Evolutionary conservation across 2,888 invertebrate genomes (phyloP).

Genomic region (Siphonodentalium dalli): DNA sequence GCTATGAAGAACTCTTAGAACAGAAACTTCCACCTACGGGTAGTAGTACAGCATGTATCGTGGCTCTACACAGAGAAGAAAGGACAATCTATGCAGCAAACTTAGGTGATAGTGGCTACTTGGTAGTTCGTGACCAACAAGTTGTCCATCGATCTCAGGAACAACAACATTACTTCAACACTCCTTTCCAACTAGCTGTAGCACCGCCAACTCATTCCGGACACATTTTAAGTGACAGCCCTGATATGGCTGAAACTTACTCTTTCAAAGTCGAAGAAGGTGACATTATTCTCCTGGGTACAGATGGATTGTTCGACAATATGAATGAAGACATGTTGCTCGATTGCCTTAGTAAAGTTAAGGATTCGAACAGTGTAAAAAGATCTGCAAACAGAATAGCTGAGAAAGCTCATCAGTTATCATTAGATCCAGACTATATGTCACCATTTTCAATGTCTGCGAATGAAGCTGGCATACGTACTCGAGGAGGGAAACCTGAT

Average conservation of each 20-base stretch:
- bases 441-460: constrained; percentile 96
- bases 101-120: constrained; percentile 98
- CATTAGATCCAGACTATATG: constrained; percentile 92
- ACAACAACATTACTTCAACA: constrained; percentile 98
- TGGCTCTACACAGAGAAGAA: constrained; percentile 88
- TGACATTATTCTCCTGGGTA: constrained; percentile 88
- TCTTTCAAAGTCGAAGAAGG: constrained; percentile 87
- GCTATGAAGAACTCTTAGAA: constrained; percentile 89
- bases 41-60: constrained; percentile 97
- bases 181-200: constrained; percentile 94
- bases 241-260: constrained; percentile 88
- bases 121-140: constrained; percentile 71
- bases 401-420: constrained; percentile 91
- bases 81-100: constrained; percentile 93
- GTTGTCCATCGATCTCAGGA: constrained; percentile 92
- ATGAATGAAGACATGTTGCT: constrained; percentile 89
- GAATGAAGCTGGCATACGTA: constrained; percentile 88
- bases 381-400: constrained; percentile 93
- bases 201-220: constrained; percentile 85
- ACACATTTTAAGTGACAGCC: constrained; percentile 89
- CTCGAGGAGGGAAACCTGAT: constrained; percentile 96
- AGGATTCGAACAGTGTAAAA: constrained; percentile 71
- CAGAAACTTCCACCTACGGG: constrained; percentile 88
- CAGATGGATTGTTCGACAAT: constrained; percentile 98
- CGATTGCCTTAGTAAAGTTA: constrained; percentile 74